These are phyloP conservation scores for Tinamus guttatus DNA, from an alignment of 2,113 vertebrate genomes.

Conservation along the genomic window DNA sequence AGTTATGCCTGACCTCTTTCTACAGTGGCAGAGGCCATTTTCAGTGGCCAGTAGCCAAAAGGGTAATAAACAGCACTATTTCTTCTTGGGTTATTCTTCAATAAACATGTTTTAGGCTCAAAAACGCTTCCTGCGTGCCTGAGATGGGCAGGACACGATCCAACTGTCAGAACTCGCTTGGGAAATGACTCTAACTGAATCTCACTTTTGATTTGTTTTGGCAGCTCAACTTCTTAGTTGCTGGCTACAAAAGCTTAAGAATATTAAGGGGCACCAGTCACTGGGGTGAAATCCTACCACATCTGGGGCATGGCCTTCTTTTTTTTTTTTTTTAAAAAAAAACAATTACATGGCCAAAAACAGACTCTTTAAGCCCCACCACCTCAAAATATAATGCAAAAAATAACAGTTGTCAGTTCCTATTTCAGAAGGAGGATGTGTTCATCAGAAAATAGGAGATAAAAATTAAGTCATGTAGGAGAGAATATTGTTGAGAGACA, in stretches of 20 bases:
- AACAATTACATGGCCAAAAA: neutral
- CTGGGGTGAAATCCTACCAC: neutral
- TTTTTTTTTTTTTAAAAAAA: neutral
- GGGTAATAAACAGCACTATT: constrained; percentile 38
- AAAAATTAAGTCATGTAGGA: neutral
- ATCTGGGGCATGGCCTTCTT: neutral
- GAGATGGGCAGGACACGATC: constrained; percentile 37
- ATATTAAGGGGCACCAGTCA: constrained; percentile 17
- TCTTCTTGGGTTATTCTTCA: constrained; percentile 54
- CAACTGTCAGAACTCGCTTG: constrained; percentile 42
- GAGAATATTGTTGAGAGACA: neutral
- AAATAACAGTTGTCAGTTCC: neutral
- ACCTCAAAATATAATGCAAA: neutral
- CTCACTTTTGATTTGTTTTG: constrained; percentile 24
- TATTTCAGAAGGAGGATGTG: constrained; percentile 3
- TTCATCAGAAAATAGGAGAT: constrained; percentile 1
- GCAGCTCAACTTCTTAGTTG: constrained; percentile 49
- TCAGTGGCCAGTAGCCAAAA: constrained; percentile 36
- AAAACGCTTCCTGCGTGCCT: constrained; percentile 9
- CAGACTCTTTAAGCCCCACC: neutral
- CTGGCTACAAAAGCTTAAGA: constrained; percentile 43
- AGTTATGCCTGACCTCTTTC: constrained; percentile 37
- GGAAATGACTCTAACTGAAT: constrained; percentile 52
- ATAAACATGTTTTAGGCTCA: constrained; percentile 30
- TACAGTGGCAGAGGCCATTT: constrained; percentile 14